Base-by-base conservation (phyloP, 2,888 invertebrate species). In the Balanococcus diminutus region DNA sequence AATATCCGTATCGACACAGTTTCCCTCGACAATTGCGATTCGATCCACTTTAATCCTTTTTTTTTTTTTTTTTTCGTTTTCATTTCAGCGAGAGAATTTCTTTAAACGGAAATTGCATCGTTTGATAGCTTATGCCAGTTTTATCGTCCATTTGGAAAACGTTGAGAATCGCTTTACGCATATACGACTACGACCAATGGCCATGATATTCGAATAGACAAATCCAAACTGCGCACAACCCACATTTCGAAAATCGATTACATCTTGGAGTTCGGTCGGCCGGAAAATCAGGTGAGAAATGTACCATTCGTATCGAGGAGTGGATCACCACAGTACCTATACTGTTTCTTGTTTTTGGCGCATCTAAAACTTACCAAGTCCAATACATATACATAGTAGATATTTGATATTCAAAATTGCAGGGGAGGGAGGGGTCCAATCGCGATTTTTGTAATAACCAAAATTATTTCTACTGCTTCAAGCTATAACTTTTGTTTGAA, bases 121-220 rank as follows among this genome's bases (percentile, higher is more conserved):
- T 67, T 67, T 67, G 61, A 67, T 51, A 67, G 25, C 28, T 67
- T 67, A 67, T 67, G 28, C 61, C 28, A 67, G 11, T 67, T 67
- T 67, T 67, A 67, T 67, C 61, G 61, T 67, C 61, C 28, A 67
- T 67, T 67, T 67, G 61, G 22, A 67, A 67, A 67, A 67, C 61
- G 61, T 67, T 46, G 8, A 46, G 46, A 46, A 46, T 9, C 46
- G 46, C 46, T 14, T 67, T 67, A 67, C 61, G 61, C 28, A 22
- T 67, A 19, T 19, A 51, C 19, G 2, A 19, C 14, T 51, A 19
- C 51, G 19, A 8, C 51, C 51, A 51, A 51, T 51, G 5, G 51
- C 9, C 19, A 8, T 51, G 3, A 19, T 51, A 36, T 3, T 8
- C 5, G 9, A 42, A 11, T 5, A 51, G 6, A 51, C 51, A 51